Base-by-base conservation (phyloP, 2,113 vertebrate genomes). In the Phylloscopus trochiloides region DNA sequence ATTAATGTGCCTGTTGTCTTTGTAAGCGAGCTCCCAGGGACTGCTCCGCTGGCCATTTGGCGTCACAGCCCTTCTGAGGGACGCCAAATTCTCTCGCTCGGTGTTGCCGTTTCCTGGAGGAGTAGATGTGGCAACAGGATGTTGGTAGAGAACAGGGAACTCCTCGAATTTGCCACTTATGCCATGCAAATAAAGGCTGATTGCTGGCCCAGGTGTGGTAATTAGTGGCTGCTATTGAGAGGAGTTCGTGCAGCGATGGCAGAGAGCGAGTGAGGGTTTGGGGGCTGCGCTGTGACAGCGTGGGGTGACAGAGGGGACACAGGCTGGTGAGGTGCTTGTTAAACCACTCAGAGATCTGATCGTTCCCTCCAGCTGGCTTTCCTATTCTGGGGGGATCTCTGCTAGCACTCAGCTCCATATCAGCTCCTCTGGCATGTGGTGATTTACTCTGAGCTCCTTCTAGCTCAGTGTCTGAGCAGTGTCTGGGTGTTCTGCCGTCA, bases 61-160 rank as follows among this genome's bases (percentile, higher is more conserved):
- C 22, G 0, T 92, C 87, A 51, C 67, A 82, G 75, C 71, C 48
- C 7, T 51, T 79, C 55, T 88, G 88, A 40, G 93, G 40, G 75
- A 92, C 88, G 51, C 93, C 90, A 83, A 42, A 95, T 95, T 94
- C 92, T 86, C 90, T 83, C 43, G 4, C 87, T 93, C 7, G 0
- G 67, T 70, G 51, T 76, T 88, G 90, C 90, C 73, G 92, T 92
- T 96, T 92, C 95, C 95, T 95, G 93, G 94, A 93, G 95, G 92
- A 93, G 92, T 83, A 78, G 88, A 95, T 97, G 96, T 91, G 94
- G 94, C 86, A 95, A 95, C 96, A 95, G 92, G 96, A 93, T 96
- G 94, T 88, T 95, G 96, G 92, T 95, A 80, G 90, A 96, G 95
- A 96, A 83, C 71, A 86, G 94, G 93, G 96, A 97, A 86, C 94